Conservation (phyloP, 2,888 invertebrate genomes). For the Sarcophaga rosellei region DNA sequence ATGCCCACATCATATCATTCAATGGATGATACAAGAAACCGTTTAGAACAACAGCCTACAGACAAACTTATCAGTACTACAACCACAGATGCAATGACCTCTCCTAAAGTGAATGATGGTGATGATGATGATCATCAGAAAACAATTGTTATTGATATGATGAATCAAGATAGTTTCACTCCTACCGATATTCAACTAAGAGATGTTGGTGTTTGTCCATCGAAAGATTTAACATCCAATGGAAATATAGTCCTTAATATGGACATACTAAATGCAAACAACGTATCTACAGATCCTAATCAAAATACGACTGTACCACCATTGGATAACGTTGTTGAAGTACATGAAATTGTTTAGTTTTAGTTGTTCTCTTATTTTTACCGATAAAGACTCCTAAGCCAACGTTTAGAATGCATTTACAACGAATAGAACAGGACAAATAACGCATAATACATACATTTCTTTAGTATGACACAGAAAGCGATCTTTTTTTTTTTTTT, state of each 20-base stretch:
- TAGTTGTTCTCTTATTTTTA: conserved; percentile 12
- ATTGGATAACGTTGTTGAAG: conserved; percentile 50
- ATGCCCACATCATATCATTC: conserved; percentile 86
- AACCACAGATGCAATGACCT: conserved; percentile 37
- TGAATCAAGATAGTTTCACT: conserved; percentile 38
- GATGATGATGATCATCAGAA: conserved; percentile 23
- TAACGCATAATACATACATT: background rate
- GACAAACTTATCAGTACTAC: conserved; percentile 78
- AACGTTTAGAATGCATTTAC: conserved; percentile 54
- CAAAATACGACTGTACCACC: conserved; percentile 27
- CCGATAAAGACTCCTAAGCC: background rate
- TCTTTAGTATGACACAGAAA: background rate
- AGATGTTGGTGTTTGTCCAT: conserved; percentile 15
- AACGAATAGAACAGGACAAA: conserved; percentile 9
- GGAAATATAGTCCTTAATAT: conserved; percentile 73
- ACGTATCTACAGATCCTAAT: conserved; percentile 46
- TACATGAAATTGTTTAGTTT: conserved; percentile 37
- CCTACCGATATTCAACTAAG: conserved; percentile 17
- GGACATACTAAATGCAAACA: conserved; percentile 60
- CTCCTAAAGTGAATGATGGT: conserved; percentile 20
- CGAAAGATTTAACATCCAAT: conserved; percentile 31
- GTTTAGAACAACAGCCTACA: conserved; percentile 85
- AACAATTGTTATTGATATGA: conserved; percentile 53
- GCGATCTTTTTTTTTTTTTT: conserved; percentile 7
- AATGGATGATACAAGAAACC: conserved; percentile 90